Evolutionary conservation across 2,113 vertebrate species (phyloP).

Genomic region (Siphamia tubifer): DNA sequence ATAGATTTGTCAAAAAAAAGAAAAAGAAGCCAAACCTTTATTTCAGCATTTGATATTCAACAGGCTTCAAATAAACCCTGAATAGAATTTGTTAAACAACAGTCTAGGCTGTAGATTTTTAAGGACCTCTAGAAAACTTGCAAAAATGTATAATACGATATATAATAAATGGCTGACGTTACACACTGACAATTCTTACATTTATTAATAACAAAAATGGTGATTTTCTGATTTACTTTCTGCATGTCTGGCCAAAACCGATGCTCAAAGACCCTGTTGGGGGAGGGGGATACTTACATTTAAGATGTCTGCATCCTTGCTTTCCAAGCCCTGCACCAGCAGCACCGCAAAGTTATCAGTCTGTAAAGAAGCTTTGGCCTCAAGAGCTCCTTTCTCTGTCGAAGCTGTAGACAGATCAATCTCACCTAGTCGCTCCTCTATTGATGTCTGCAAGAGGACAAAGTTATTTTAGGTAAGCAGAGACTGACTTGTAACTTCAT

Average conservation of each 20-base stretch:
- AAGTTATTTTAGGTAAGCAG: background rate
- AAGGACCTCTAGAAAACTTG: too few relatives aligned
- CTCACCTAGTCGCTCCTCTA: slow-evolving; percentile 90
- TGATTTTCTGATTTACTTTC: too few relatives aligned
- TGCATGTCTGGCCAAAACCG: too few relatives aligned
- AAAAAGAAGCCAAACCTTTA: too few relatives aligned
- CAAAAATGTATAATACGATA: too few relatives aligned
- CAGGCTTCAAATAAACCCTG: too few relatives aligned
- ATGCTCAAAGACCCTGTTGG: background rate
- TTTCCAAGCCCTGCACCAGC: slow-evolving; percentile 94
- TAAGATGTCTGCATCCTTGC: slow-evolving; percentile 87
- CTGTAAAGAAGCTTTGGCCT: slow-evolving; percentile 82
- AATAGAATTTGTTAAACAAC: too few relatives aligned
- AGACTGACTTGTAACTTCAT: too few relatives aligned
- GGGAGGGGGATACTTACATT: slow-evolving; percentile 85
- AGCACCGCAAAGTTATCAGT: slow-evolving; percentile 91
- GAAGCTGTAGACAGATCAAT: slow-evolving; percentile 80
- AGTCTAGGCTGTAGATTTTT: too few relatives aligned
- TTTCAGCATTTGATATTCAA: background rate
- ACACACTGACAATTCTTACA: too few relatives aligned
- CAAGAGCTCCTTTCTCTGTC: slow-evolving; percentile 69
- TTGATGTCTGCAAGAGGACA: slow-evolving; percentile 80
- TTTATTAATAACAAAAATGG: too few relatives aligned
- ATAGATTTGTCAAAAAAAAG: background rate
- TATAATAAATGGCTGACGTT: too few relatives aligned